Conservation (phyloP, 2,888 invertebrate genomes). For the Bombylius discolor region DNA sequence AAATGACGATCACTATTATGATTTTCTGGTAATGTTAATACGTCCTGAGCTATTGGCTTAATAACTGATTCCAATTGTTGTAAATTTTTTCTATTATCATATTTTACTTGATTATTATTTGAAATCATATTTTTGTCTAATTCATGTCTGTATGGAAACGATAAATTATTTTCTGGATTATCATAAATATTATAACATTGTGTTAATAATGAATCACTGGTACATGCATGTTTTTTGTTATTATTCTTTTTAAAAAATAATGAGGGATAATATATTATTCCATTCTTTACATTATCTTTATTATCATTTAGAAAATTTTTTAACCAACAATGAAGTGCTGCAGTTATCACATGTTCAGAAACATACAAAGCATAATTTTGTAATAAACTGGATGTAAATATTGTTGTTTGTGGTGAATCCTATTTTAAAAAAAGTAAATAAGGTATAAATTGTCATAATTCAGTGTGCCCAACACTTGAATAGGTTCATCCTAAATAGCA, state of each 20-base stretch:
- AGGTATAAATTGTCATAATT: neutral
- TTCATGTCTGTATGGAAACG: slow-evolving; percentile 28
- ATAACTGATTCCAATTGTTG: neutral
- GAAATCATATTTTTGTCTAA: slow-evolving; percentile 21
- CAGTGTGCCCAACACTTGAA: neutral
- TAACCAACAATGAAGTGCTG: slow-evolving; percentile 27
- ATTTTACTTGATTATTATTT: neutral
- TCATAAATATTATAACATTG: slow-evolving; percentile 35
- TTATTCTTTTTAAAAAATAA: neutral
- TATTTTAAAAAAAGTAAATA: slow-evolving; percentile 8
- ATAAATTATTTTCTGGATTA: slow-evolving; percentile 33
- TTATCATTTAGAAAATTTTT: neutral
- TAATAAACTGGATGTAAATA: slow-evolving; percentile 25
- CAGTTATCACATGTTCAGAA: slow-evolving; percentile 15
- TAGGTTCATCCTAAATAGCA: too few species aligned
- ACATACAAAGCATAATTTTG: slow-evolving; percentile 16
- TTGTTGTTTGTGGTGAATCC: slow-evolving; percentile 35
- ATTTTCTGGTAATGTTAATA: too few species aligned
- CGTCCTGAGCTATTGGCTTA: too few species aligned
- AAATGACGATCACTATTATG: slow-evolving; percentile 15
- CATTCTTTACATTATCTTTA: neutral
- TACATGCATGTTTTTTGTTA: slow-evolving; percentile 28
- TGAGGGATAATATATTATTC: neutral
- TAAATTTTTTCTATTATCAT: neutral
- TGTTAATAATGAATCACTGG: slow-evolving; percentile 34